Evolutionary conservation across 1,140 invertebrate species (phyloP).

Genomic region (Monochamus saltuarius): DNA sequence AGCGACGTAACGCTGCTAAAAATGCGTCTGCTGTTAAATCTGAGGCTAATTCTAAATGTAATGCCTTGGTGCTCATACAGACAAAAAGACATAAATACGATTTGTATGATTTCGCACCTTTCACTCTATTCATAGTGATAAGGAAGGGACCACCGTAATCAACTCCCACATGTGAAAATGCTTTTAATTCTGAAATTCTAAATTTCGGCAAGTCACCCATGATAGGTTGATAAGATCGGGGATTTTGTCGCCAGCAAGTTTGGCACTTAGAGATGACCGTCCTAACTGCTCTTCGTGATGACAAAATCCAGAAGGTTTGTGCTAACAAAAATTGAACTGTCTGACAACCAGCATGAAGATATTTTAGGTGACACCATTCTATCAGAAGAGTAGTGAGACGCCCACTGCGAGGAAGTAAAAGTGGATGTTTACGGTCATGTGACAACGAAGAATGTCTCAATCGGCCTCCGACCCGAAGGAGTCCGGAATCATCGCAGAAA

Average conservation of each 20-base stretch:
- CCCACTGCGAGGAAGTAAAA: slow-evolving; percentile 3
- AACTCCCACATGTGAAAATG: slow-evolving; percentile 33
- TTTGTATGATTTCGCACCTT: background rate
- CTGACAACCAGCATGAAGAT: slow-evolving; percentile 40
- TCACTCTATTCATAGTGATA: background rate
- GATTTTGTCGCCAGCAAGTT: slow-evolving; percentile 17
- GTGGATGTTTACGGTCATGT: slow-evolving; percentile 10
- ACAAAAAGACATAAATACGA: slow-evolving; percentile 12
- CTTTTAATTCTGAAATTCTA: slow-evolving; percentile 34
- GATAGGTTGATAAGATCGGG: slow-evolving; percentile 7
- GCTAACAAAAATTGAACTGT: slow-evolving; percentile 22
- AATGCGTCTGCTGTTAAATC: too few relatives aligned
- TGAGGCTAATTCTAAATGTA: too few relatives aligned
- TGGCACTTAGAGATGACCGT: slow-evolving; percentile 1
- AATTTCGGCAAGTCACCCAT: slow-evolving; percentile 30
- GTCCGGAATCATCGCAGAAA: slow-evolving; percentile 3
- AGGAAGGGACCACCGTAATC: slow-evolving; percentile 15
- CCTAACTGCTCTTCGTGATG: background rate
- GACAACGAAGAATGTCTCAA: slow-evolving; percentile 10
- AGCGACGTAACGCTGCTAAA: too few relatives aligned
- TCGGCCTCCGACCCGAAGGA: slow-evolving; percentile 3
- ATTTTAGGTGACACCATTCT: background rate
- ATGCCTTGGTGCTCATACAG: too few relatives aligned
- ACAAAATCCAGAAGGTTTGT: slow-evolving; percentile 18
- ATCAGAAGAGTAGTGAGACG: slow-evolving; percentile 13